These are phyloP conservation scores for Manis crassicaudata DNA, from an alignment of 2,797 vertebrate species.

Conservation along the genomic window DNA sequence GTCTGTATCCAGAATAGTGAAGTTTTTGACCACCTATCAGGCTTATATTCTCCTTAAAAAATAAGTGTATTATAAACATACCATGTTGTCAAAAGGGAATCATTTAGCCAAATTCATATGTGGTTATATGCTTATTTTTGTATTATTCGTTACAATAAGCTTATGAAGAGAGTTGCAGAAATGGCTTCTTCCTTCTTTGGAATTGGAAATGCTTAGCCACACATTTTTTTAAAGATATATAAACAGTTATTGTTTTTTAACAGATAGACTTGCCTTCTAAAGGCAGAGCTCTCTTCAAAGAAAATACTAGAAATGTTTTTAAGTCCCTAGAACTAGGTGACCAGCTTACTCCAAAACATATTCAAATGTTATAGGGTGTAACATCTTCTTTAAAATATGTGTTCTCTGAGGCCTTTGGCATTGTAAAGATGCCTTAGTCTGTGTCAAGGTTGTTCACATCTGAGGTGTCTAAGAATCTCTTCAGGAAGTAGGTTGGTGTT, in stretches of 20 bases:
- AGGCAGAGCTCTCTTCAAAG: background rate
- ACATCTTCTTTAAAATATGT: background rate
- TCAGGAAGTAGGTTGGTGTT: slow-evolving; percentile 7
- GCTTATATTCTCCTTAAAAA: background rate
- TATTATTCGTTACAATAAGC: background rate
- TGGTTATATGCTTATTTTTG: background rate
- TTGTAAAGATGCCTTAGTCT: background rate
- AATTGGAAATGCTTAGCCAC: background rate
- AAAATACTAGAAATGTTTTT: slow-evolving; percentile 39
- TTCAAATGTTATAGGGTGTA: background rate
- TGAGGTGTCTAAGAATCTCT: background rate
- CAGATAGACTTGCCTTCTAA: slow-evolving; percentile 5
- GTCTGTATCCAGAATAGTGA: background rate
- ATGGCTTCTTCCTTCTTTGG: background rate
- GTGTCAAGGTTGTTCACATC: background rate
- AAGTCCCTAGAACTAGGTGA: slow-evolving; percentile 14
- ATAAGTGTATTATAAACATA: background rate
- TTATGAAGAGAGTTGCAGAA: background rate
- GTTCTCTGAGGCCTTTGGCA: background rate
- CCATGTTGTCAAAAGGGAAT: background rate
- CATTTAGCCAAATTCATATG: background rate
- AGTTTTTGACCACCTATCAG: background rate
- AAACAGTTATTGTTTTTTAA: slow-evolving; percentile 24
- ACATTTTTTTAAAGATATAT: background rate
- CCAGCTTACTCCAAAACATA: slow-evolving; percentile 20